Base-by-base conservation (phyloP, 2,797 vertebrate species). In the Pangasius krempfi region DNA sequence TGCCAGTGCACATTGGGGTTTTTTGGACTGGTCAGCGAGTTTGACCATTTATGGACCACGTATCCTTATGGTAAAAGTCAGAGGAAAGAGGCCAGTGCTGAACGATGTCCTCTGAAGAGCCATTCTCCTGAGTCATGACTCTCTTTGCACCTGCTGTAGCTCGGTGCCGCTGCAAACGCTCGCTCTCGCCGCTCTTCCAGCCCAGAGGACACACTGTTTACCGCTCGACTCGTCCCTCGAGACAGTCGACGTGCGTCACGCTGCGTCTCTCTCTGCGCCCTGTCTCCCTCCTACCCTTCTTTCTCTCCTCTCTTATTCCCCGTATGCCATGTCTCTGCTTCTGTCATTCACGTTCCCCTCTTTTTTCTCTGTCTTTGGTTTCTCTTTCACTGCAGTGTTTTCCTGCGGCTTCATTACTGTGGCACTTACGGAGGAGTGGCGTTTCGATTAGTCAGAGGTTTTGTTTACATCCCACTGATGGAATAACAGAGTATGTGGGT, bases 391-490 rank as follows among this genome's bases (percentile, higher is more conserved):
- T 81, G 81, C 87, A 94, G 93, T 93, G 92, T 94, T 95, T 95
- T 95, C 94, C 88, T 91, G 92, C 91, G 94, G 93, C 94, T 94
- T 94, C 94, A 94, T 95, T 95, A 94, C 94, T 70, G 89, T 89
- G 90, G 92, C 92, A 84, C 93, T 93, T 89, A 94, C 93, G 92
- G 89, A 90, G 87, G 91, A 90, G 93, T 89, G 86, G 50, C 90
- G 93, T 94, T 96, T 96, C 95, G 94, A 94, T 96, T 96, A 95
- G 94, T 96, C 94, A 93, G 94, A 96, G 94, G 93, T 94, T 94
- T 95, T 96, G 96, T 96, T 96, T 96, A 94, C 94, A 94, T 93
- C 92, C 93, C 93, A 95, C 95, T 95, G 95, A 96, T 95, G 95
- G 95, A 94, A 95, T 94, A 96, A 95, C 95, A 95, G 95, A 95